Base-by-base conservation (phyloP, 2,797 vertebrate genomes). In the Amniataba percoides region DNA sequence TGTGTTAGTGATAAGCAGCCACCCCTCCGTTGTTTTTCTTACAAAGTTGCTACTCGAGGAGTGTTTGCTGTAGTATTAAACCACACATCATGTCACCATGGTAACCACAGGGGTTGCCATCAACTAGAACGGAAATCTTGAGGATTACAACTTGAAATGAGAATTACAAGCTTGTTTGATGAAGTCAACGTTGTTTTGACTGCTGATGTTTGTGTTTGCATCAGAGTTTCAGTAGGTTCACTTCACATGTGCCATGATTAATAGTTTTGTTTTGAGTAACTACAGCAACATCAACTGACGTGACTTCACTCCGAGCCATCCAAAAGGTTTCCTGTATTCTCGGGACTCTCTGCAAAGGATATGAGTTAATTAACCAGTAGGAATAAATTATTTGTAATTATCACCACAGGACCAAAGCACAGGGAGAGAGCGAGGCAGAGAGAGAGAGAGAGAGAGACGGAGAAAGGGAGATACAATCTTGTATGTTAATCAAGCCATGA, bases 401-500 rank as follows among this genome's bases (percentile, higher is more conserved):
- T 89, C 89, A 85, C 88, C 77, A 87, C 86, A 81, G 86, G 91
- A 89, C 73, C 39, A 60, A 61, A 70, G 57, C 71, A 52, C 75
- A 61, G 69, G 43, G 71, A 66, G 64, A 16, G 52, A 65, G 27
- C 27, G 27, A 27, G 27, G 27, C 27, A 65, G 57, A 70, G 43
- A 39, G 25, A 43, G 60, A 66, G 46, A 80, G 70, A 60, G 66
- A 45, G 46, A 55, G 62, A 23, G 68, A 31, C 40, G 15, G 68
- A 56, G 77, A 58, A 43, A 60, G 72, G 64, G 82, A 85, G 86
- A 90, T 82, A 91, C 88, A 89, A 88, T 89, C 85, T 72, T 88
- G 86, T 85, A 88, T 93, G 92, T 92, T 94, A 94, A 95, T 95
- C 93, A 95, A 95, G 90, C 87, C 81, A 83, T 95, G 93, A 95